Evolutionary conservation across 2,888 invertebrate genomes (phyloP), one percentile per base, ranked within the genome.

Genomic region (Thalpophila matura): DNA sequence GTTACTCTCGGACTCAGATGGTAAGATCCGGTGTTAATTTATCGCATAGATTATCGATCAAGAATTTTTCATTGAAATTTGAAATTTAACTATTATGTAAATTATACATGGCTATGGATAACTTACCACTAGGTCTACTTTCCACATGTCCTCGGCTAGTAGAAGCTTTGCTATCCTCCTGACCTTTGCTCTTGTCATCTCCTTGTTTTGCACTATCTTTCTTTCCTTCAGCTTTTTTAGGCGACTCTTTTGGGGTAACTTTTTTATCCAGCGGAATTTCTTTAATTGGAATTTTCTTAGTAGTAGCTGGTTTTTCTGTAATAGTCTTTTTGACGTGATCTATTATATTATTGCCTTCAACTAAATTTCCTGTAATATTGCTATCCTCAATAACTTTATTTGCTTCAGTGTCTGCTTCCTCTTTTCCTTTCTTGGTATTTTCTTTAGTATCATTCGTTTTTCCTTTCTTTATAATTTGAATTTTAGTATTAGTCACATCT

Each of bases 281-380:
- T 47, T 70, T 68, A 1, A 87, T 85, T 3, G 42, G 53, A 12
- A 87, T 79, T 50, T 77, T 85, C 16, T 67, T 74, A 20, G 20
- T 46, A 3, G 3, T 42, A 5, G 63, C 60, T 18, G 62, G 35
- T 63, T 81, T 89, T 35, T 83, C 72, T 29, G 53, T 80, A 2
- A 85, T 69, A 16, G 83, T 70, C 56, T 92, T 91, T 22, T 77
- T 87, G 18, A 90, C 86, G 24, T 86, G 81, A 70, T 91, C 89
- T 51, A 89, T 87, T 2, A 89, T 82, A 5, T 81, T 18, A 65
- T 87, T 76, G 1, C 79, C 87, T 37, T 90, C 85, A 10, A 61
- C 29, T 35, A 62, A 35, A 27, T 65, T 45, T 16, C 46, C 63
- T n/a, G 51, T 51, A 3, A 27, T 22, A 35, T 38, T 66, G 2